Evolutionary conservation across 2,113 vertebrate genomes (phyloP).

Genomic region (Gymnocephalus cernua): DNA sequence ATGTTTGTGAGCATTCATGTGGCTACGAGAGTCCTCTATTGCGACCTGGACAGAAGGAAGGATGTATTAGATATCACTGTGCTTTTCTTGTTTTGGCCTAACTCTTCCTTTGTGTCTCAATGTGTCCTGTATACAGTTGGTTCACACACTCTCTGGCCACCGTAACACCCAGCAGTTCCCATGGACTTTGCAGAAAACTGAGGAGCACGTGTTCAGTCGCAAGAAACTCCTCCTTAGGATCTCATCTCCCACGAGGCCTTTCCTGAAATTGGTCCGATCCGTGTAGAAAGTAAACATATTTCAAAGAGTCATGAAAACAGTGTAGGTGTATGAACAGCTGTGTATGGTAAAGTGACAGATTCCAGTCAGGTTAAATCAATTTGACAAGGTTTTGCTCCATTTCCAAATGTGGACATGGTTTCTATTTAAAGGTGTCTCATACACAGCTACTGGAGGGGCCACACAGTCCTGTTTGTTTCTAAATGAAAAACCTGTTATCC

Average conservation of each 20-base stretch:
- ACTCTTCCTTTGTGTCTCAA: slow-evolving; percentile 18
- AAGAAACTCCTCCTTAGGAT: slow-evolving; percentile 23
- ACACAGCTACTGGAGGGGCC: neutral
- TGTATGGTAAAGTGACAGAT: slow-evolving; percentile 53
- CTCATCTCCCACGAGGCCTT: slow-evolving; percentile 35
- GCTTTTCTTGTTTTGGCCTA: neutral
- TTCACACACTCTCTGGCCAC: neutral
- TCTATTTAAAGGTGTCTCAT: slow-evolving; percentile 37
- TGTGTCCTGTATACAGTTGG: neutral
- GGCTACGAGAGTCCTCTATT: neutral
- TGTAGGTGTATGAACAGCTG: slow-evolving; percentile 66
- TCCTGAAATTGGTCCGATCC: slow-evolving; percentile 45
- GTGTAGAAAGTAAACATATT: slow-evolving; percentile 52
- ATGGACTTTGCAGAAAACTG: slow-evolving; percentile 3
- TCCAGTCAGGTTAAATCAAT: slow-evolving; percentile 68
- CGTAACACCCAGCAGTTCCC: neutral
- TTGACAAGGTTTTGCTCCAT: slow-evolving; percentile 62
- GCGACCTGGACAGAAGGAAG: slow-evolving; percentile 48
- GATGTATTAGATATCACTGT: slow-evolving; percentile 23
- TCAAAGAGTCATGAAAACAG: slow-evolving; percentile 65
- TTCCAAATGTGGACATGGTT: slow-evolving; percentile 41
- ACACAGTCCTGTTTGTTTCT: neutral
- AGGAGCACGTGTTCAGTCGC: neutral
- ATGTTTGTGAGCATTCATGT: slow-evolving; percentile 27
- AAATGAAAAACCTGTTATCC: neutral